phyloP scores from a whole-genome alignment of 2,797 vertebrate genomes.

The Tapirus indicus region DNA sequence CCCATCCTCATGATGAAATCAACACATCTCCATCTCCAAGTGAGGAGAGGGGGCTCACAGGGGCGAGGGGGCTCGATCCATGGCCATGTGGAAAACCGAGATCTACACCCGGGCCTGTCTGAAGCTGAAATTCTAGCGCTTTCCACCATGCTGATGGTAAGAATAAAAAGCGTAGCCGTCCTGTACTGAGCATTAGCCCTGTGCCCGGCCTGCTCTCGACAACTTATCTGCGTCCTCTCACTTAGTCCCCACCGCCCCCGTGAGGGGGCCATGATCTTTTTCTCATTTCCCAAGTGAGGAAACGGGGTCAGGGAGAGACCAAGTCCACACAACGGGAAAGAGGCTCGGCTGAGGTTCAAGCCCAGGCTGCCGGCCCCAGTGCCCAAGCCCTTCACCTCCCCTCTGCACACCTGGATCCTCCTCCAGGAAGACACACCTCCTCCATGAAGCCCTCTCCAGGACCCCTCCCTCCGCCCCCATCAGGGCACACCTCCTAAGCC shows the following conservation, averaged over 20 bases:
- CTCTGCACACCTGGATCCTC: background rate
- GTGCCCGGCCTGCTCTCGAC: background rate
- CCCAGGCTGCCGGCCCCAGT: background rate
- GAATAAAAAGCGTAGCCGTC: too few relatives aligned
- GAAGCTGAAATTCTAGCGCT: background rate
- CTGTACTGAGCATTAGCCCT: accelerated
- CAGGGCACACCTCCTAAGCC: background rate
- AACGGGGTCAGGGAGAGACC: background rate
- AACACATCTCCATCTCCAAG: background rate
- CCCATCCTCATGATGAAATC: background rate
- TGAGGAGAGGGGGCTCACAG: background rate
- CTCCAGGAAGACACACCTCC: background rate
- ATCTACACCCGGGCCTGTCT: too few relatives aligned
- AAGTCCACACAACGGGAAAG: background rate
- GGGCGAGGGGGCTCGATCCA: background rate
- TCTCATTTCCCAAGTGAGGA: background rate
- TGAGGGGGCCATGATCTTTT: background rate
- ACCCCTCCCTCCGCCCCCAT: too few relatives aligned
- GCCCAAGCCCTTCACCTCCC: background rate
- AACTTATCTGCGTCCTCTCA: background rate
- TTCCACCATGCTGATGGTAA: background rate
- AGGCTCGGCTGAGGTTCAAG: background rate
- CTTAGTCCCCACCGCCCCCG: background rate
- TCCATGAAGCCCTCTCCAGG: background rate
- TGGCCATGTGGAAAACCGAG: background rate